phyloP scores from a whole-genome alignment of 2,113 vertebrate species.

The Ivindomyrus marchei region DNA sequence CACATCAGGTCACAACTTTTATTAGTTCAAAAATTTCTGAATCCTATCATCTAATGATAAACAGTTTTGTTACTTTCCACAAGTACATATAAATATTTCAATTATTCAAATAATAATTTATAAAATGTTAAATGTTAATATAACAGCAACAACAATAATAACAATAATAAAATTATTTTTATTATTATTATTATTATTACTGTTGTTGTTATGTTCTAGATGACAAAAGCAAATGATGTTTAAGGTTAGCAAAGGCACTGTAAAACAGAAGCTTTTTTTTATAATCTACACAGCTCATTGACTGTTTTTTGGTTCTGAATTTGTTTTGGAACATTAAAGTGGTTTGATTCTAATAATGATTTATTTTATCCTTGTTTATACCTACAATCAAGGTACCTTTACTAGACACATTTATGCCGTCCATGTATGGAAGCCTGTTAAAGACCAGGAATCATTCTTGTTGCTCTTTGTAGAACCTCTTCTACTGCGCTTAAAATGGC shows the following conservation, averaged over 20 bases:
- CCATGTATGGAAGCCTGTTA: background rate
- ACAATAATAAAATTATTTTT: background rate
- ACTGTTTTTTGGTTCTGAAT: background rate
- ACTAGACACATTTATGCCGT: background rate
- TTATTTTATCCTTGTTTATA: background rate
- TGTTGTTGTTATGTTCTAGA: background rate
- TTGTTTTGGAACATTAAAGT: background rate
- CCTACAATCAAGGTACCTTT: background rate
- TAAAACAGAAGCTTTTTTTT: background rate
- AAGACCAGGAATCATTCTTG: background rate
- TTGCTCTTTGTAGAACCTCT: background rate
- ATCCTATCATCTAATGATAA: background rate
- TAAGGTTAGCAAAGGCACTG: background rate
- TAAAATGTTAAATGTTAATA: background rate
- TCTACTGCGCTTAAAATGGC: background rate
- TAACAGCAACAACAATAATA: background rate
- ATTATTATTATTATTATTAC: background rate
- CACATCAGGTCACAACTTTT: background rate
- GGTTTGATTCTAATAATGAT: background rate
- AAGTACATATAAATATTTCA: background rate
- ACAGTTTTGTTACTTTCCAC: background rate
- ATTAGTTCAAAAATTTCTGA: background rate
- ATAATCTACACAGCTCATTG: background rate
- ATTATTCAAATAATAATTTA: background rate
- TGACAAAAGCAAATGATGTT: background rate